A percentile compares a stretch with the other conserved stretches of the same genome.
Conservation (phyloP, 2,888 invertebrate species). For the Blastobasis adustella region DNA sequence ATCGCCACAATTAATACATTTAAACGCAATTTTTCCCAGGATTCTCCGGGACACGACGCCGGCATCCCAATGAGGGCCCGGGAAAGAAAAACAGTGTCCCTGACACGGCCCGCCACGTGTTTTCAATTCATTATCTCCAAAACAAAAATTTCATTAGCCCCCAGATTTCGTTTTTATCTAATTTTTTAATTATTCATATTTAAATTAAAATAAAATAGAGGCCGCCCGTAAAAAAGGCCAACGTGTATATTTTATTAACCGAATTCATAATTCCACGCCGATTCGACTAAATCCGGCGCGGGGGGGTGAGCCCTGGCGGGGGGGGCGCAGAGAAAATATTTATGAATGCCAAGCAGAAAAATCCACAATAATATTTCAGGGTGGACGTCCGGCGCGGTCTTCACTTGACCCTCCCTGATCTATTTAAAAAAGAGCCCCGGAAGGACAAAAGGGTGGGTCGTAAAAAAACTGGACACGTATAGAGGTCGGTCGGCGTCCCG, state of each 20-base stretch:
- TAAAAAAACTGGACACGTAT: slow-evolving; percentile 71
- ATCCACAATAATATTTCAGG: slow-evolving; percentile 75
- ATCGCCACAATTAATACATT: slow-evolving; percentile 64
- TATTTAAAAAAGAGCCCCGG: slow-evolving; percentile 73
- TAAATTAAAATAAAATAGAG: slow-evolving; percentile 75
- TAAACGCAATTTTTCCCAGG: slow-evolving; percentile 42
- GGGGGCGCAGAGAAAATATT: slow-evolving; percentile 59
- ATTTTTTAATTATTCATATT: slow-evolving; percentile 72
- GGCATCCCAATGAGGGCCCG: slow-evolving; percentile 65
- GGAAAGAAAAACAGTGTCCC: slow-evolving; percentile 62
- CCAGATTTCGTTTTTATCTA: slow-evolving; percentile 67
- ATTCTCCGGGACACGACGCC: slow-evolving; percentile 48
- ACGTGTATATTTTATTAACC: slow-evolving; percentile 74
- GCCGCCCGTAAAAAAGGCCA: slow-evolving; percentile 58
- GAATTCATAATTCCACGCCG: slow-evolving; percentile 73
- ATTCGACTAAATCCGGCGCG: slow-evolving; percentile 57
- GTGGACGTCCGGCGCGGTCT: slow-evolving; percentile 60
- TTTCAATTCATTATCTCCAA: slow-evolving; percentile 75
- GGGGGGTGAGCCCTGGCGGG: slow-evolving; percentile 21
- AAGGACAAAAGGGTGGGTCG: slow-evolving; percentile 71
- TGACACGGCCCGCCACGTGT: slow-evolving; percentile 58
- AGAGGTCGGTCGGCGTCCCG: slow-evolving; percentile 58
- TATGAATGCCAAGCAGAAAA: slow-evolving; percentile 74
- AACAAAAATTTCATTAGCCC: slow-evolving; percentile 74
- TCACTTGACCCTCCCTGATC: slow-evolving; percentile 68